phyloP scores from a whole-genome alignment of 2,888 invertebrate species.

The Patella ulyssiponensis region DNA sequence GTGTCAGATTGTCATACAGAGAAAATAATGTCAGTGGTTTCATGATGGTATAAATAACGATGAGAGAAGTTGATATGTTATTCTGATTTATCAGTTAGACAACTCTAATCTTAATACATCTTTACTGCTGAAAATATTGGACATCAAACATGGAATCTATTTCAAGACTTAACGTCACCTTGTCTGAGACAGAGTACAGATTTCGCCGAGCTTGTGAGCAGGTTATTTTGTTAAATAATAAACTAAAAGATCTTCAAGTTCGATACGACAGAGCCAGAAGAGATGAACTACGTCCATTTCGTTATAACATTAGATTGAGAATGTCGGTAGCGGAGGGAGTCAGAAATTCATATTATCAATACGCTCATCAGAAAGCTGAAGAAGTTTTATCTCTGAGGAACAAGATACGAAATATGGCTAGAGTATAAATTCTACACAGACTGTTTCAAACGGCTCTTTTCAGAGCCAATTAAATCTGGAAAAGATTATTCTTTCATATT shows the following conservation, averaged over 20 bases:
- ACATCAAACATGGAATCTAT: background rate
- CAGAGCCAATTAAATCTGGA: too few species aligned
- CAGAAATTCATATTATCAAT: constrained; percentile 17
- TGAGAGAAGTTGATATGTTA: too few species aligned
- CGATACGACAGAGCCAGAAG: constrained; percentile 15
- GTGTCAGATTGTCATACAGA: too few species aligned
- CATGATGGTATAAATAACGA: too few species aligned
- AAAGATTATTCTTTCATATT: too few species aligned
- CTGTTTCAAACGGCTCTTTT: too few species aligned
- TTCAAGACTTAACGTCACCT: background rate
- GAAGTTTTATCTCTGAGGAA: constrained; percentile 7
- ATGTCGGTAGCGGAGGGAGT: constrained; percentile 18
- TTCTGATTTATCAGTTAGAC: too few species aligned
- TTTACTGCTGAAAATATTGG: too few species aligned
- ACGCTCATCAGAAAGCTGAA: constrained; percentile 20
- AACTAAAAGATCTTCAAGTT: constrained; percentile 17
- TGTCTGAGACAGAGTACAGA: constrained; percentile 13
- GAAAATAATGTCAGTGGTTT: too few species aligned
- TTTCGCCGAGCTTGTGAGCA: constrained; percentile 18
- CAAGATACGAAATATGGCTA: background rate
- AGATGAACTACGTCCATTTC: constrained; percentile 16
- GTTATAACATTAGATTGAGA: constrained; percentile 15
- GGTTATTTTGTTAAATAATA: constrained; percentile 17
- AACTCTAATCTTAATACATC: too few species aligned
- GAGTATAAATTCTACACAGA: too few species aligned